phyloP scores from a whole-genome alignment of 2,888 invertebrate species.

The Eristalinus aeneus region DNA sequence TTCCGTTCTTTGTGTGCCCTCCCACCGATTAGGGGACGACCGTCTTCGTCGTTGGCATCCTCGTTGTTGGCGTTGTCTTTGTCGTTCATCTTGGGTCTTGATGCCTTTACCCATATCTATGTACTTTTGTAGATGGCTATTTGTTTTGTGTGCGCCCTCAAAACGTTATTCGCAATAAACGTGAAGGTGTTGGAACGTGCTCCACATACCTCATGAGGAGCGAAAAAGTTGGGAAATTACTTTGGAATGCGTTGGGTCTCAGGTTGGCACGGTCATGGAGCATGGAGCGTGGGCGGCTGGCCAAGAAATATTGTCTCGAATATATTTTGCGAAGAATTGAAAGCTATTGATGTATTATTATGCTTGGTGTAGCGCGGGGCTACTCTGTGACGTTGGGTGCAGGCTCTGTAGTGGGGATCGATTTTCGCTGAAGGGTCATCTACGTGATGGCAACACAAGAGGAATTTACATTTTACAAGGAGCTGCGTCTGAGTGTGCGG shows the following conservation, averaged over 20 bases:
- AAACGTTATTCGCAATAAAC: slow-evolving; percentile 56
- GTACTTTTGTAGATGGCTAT: slow-evolving; percentile 36
- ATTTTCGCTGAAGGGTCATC: slow-evolving; percentile 35
- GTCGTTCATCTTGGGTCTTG: slow-evolving; percentile 12
- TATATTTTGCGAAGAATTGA: slow-evolving; percentile 30
- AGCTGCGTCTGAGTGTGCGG: not conserved
- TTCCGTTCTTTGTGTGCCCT: not conserved
- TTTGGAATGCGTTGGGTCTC: slow-evolving; percentile 11
- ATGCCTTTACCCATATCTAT: slow-evolving; percentile 21
- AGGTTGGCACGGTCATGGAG: not conserved
- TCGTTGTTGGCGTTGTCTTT: not conserved
- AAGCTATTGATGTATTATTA: slow-evolving; percentile 36
- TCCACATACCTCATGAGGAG: slow-evolving; percentile 53
- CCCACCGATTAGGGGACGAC: slow-evolving; percentile 28
- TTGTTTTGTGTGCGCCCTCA: slow-evolving; percentile 44
- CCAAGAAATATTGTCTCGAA: slow-evolving; percentile 33
- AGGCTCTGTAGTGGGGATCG: slow-evolving; percentile 3
- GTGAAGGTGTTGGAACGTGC: slow-evolving; percentile 65
- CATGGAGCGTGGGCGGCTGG: not conserved
- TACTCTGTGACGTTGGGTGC: not conserved
- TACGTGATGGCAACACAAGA: slow-evolving; percentile 31
- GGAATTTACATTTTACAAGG: slow-evolving; percentile 12
- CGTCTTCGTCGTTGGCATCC: not conserved
- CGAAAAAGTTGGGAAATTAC: slow-evolving; percentile 47
- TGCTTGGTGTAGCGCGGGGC: not conserved